phyloP scores from a whole-genome alignment of 2,113 vertebrate species.

The Reinhardtius hippoglossoides region DNA sequence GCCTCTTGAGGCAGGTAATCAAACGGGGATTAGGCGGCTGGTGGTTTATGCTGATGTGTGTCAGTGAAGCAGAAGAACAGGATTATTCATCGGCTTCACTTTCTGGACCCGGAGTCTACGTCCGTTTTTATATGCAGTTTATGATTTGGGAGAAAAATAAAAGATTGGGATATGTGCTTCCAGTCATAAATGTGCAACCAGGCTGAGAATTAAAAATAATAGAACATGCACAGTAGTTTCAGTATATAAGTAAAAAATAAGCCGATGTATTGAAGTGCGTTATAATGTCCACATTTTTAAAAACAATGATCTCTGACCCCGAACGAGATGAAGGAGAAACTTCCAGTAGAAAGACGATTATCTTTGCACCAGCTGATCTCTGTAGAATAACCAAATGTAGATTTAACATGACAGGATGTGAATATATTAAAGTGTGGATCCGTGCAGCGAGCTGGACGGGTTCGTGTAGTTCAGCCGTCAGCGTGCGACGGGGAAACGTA shows the following conservation, averaged over 20 bases:
- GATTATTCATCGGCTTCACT: too few species aligned
- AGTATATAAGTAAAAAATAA: too few species aligned
- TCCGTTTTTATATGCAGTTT: too few species aligned
- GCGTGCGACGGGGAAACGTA: constrained; percentile 10
- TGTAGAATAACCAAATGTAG: neutral
- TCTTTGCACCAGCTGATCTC: neutral
- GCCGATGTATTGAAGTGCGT: too few species aligned
- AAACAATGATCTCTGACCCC: neutral
- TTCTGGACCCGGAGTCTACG: too few species aligned
- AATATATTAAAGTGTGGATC: neutral
- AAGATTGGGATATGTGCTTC: too few species aligned
- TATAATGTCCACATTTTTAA: too few species aligned
- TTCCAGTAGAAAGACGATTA: neutral
- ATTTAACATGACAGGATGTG: neutral
- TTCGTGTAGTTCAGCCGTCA: neutral
- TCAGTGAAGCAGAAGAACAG: neutral
- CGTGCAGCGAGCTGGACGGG: neutral
- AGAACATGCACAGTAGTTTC: too few species aligned
- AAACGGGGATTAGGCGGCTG: constrained; percentile 41
- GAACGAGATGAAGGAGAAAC: neutral
- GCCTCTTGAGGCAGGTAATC: constrained; percentile 50
- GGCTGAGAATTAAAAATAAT: too few species aligned
- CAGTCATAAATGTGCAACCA: too few species aligned
- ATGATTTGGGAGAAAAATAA: too few species aligned
- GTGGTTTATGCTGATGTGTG: constrained; percentile 9